A percentile compares a stretch with the other conserved stretches of the same genome.
These are phyloP conservation scores for Drosophila cracens DNA, from an alignment of 2,888 invertebrate genomes.

Conservation along the genomic window DNA sequence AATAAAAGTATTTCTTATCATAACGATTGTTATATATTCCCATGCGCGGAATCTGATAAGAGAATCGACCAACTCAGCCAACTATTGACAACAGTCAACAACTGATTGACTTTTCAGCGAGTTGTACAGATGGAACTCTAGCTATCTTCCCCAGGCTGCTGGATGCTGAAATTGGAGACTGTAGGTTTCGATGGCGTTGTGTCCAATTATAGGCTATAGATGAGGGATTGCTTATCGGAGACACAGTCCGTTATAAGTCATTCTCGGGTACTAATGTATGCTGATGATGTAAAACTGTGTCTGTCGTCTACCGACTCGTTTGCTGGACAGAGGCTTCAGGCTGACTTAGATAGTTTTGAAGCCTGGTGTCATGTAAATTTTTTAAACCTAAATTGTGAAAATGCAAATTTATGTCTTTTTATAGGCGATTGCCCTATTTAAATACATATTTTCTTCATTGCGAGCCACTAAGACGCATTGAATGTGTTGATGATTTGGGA, in stretches of 20 bases:
- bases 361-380: too few relatives aligned
- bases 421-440: too few relatives aligned
- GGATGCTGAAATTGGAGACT: too few relatives aligned
- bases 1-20: background rate
- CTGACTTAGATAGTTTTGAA: too few relatives aligned
- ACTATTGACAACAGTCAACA: background rate
- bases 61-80: background rate
- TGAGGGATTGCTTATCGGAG: background rate
- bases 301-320: too few relatives aligned
- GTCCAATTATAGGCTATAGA: background rate
- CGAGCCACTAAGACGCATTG: too few relatives aligned
- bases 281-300: too few relatives aligned
- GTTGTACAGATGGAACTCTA: background rate
- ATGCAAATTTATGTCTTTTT: too few relatives aligned
- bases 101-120: background rate
- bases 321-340: too few relatives aligned
- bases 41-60: background rate
- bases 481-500: too few relatives aligned
- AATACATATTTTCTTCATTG: too few relatives aligned
- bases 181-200: background rate
- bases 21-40: background rate
- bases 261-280: background rate
- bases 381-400: too few relatives aligned
- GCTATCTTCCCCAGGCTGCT: background rate
- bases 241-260: background rate